A percentile compares a stretch with the other conserved stretches of the same genome.
Conservation (phyloP, 2,113 vertebrate genomes). For the Eurypyga helias region DNA sequence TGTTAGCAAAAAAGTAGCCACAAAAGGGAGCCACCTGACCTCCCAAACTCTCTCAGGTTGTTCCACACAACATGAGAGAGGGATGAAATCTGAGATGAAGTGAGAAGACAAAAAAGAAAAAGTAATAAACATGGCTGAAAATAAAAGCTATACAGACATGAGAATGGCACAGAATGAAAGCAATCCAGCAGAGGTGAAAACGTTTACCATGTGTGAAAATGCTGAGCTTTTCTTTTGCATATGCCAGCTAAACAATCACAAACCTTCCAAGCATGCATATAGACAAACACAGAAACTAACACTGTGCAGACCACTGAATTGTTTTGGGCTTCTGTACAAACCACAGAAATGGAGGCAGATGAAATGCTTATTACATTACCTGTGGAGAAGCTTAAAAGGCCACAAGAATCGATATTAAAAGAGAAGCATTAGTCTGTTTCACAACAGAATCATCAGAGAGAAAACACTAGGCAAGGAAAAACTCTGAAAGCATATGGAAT, state of each 20-base stretch:
- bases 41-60: not conserved
- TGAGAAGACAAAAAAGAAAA: not conserved
- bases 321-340: not conserved
- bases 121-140: not conserved
- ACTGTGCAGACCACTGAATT: not conserved
- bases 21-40: not conserved
- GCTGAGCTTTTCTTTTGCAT: not conserved
- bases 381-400: not conserved
- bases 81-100: not conserved
- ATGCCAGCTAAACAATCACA: not conserved
- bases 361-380: not conserved
- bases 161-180: not conserved
- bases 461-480: not conserved
- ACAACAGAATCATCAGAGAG: not conserved
- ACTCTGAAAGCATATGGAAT: not conserved
- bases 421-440: not conserved
- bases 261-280: not conserved
- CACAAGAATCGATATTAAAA: not conserved
- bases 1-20: not conserved
- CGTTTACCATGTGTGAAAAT: not conserved
- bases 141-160: not conserved
- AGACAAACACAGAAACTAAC: not conserved
- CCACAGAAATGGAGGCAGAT: not conserved
- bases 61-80: not conserved
- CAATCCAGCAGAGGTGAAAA: not conserved